These are phyloP conservation scores for Drosophila pallidifrons DNA, from an alignment of 1,140 invertebrate species.

Conservation along the genomic window DNA sequence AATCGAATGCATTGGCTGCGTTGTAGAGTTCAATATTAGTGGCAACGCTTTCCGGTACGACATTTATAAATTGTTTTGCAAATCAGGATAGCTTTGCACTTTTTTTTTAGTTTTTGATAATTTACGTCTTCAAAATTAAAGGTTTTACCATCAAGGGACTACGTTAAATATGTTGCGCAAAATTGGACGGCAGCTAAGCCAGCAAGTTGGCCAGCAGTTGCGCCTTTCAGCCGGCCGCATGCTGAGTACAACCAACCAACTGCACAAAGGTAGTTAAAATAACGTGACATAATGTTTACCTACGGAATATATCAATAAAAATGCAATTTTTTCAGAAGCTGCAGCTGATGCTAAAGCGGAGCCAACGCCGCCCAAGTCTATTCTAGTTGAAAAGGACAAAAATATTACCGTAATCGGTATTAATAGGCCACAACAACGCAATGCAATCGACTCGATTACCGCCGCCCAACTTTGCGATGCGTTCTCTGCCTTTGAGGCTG, in stretches of 20 bases:
- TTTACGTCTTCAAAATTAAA: slow-evolving; percentile 26
- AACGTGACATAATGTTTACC: slow-evolving; percentile 59
- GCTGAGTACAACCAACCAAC: slow-evolving; percentile 36
- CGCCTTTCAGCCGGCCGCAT: slow-evolving; percentile 40
- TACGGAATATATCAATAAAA: not conserved
- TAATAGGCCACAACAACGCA: slow-evolving; percentile 92
- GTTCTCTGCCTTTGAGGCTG: slow-evolving; percentile 92
- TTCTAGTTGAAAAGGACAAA: slow-evolving; percentile 85
- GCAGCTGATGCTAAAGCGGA: slow-evolving; percentile 29
- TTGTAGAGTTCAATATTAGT: not conserved
- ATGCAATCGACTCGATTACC: slow-evolving; percentile 91
- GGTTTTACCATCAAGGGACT: not conserved
- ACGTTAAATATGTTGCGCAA: slow-evolving; percentile 52
- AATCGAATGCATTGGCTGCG: slow-evolving; percentile 1
- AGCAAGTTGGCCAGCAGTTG: slow-evolving; percentile 43
- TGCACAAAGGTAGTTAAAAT: slow-evolving; percentile 55
- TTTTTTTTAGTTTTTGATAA: not conserved
- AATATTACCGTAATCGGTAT: slow-evolving; percentile 92
- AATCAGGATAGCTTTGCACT: slow-evolving; percentile 17
- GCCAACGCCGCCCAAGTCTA: slow-evolving; percentile 34
- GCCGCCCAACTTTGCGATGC: slow-evolving; percentile 89
- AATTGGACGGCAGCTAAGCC: slow-evolving; percentile 39
- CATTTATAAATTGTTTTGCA: slow-evolving; percentile 33
- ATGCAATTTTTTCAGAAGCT: slow-evolving; percentile 35
- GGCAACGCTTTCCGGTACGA: slow-evolving; percentile 22